A percentile compares a stretch with the other conserved stretches of the same genome.
phyloP scores from a whole-genome alignment of 2,888 invertebrate species.

The Ennomos quercinarius region DNA sequence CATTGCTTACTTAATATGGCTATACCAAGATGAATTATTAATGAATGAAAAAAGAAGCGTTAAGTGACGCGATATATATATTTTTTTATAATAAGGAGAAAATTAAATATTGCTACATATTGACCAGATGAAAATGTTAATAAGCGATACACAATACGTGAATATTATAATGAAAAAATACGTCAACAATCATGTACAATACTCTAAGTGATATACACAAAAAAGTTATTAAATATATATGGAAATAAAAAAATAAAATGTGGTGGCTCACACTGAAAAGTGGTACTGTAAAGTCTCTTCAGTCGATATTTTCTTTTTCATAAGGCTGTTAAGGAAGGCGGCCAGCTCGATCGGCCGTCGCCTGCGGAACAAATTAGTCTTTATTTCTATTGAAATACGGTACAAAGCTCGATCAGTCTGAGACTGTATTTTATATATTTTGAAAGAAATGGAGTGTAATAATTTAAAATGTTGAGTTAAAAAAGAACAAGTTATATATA shows the following conservation, averaged over 20 bases:
- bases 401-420: constrained; percentile 8
- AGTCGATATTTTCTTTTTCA: constrained; percentile 73
- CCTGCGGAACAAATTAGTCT: constrained; percentile 77
- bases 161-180: too few relatives aligned
- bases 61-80: too few relatives aligned
- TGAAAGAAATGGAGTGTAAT: not conserved
- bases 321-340: constrained; percentile 82
- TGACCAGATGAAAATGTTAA: too few relatives aligned
- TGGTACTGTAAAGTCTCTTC: constrained; percentile 84
- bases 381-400: constrained; percentile 44
- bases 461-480: not conserved
- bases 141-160: too few relatives aligned
- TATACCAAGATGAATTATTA: too few relatives aligned
- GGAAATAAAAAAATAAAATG: constrained; percentile 52
- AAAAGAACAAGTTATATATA: not conserved
- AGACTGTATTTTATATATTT: not conserved
- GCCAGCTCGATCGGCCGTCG: constrained; percentile 83
- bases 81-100: too few relatives aligned
- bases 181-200: constrained; percentile 38
- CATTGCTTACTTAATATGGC: too few relatives aligned
- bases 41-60: too few relatives aligned
- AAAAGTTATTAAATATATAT: constrained; percentile 58
- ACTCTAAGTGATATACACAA: constrained; percentile 46
- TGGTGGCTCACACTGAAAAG: constrained; percentile 85
- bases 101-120: too few relatives aligned